Base-by-base conservation (phyloP, 2,888 invertebrate species). In the Erynnis tages region DNA sequence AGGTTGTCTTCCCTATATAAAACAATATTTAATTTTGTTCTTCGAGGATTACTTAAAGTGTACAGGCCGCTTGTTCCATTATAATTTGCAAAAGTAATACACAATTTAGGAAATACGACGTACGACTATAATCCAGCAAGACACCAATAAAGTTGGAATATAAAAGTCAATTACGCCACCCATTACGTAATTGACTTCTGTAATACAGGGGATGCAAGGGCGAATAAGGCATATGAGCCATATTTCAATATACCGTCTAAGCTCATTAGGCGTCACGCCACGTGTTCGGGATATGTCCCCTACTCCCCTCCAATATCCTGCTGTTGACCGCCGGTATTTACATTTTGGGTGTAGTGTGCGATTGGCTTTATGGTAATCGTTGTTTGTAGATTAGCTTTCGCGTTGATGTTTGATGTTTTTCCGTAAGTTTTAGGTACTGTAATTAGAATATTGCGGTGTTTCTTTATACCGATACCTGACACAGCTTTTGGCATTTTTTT, bases 241-340 rank as follows among this genome's bases (percentile, higher is more conserved):
- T 48, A 48, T 48, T 48, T 48, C 48, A 40, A 48, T 48, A 48
- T 25, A 48, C 30, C 29, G 35, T 48, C 40, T 40, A 30, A 48
- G 40, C 48, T 48, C 48, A 48, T 48, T 48, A 40, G 30, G 21
- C 21, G 19, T 38, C 29, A 30, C 21, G 48, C 30, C 48, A 48
- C 48, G 48, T 48, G 48, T 40, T 40, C 21, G 40, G 48, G 48
- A 48, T 48, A 48, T 40, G 29, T 10, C 16, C 48, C 48, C 48
- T 32, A 19, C 38, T 32, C 30, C 32, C 21, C 38, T 32, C 30
- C 32, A 17, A 49, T 40, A 49, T 25, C 16, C 32, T 6, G 48
- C 37, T 25, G 38, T 27, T 47, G 29, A 14, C 29, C 11, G 23
- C 21, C n/a, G 29, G 2, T 48, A 32, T 40, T 48, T 40, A 38